Evolutionary conservation across 2,888 invertebrate species (phyloP).

Genomic region (Sarcophaga caerulescens): DNA sequence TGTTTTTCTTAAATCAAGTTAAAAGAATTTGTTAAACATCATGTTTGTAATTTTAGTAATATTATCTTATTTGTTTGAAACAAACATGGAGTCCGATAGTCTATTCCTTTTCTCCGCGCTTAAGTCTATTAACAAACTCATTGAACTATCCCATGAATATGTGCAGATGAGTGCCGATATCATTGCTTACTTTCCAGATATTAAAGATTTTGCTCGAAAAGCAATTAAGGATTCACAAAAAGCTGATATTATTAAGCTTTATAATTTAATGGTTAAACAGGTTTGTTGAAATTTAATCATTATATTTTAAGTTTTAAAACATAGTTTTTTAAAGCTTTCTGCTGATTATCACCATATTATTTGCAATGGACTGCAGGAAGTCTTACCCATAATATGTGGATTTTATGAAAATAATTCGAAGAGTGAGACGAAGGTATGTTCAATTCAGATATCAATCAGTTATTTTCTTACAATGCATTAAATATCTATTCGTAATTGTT

Average conservation of each 20-base stretch:
- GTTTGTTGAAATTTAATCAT: constrained; percentile 59
- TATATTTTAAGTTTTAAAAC: not conserved
- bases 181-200: constrained; percentile 74
- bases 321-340: constrained; percentile 70
- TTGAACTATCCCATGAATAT: constrained; percentile 74
- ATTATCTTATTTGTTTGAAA: constrained; percentile 76
- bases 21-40: not conserved
- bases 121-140: constrained; percentile 75
- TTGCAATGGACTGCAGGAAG: constrained; percentile 73
- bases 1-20: not conserved
- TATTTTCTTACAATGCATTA: not conserved
- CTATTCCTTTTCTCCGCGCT: constrained; percentile 72
- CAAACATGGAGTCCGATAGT: constrained; percentile 71
- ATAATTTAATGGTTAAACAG: constrained; percentile 73
- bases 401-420: constrained; percentile 75
- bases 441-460: not conserved
- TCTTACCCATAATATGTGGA: constrained; percentile 75
- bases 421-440: constrained; percentile 72
- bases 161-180: constrained; percentile 76
- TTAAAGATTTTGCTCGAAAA: constrained; percentile 68
- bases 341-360: constrained; percentile 76
- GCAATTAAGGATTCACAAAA: constrained; percentile 71
- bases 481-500: not conserved
- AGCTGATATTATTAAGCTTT: constrained; percentile 75
- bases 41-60: constrained; percentile 70